These are phyloP conservation scores for Caenorhabditis zanzibari DNA, from an alignment of 2,888 invertebrate species.

Conservation along the genomic window DNA sequence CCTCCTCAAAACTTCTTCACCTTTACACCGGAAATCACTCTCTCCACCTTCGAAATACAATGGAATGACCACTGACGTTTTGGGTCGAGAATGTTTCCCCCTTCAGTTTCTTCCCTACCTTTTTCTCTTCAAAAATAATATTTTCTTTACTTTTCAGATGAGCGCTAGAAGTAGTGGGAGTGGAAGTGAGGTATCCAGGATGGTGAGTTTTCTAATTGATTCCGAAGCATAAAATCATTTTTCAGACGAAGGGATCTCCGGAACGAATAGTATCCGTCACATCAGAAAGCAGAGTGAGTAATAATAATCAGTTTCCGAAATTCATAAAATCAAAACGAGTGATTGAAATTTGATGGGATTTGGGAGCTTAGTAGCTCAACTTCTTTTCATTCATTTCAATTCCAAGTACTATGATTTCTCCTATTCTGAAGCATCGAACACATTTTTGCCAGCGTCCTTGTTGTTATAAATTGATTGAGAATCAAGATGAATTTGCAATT, in stretches of 20 bases:
- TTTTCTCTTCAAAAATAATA: conserved; percentile 8
- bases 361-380: too few species aligned
- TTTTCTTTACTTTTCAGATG: conserved; percentile 27
- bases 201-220: conserved; percentile 17
- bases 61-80: conserved; percentile 42
- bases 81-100: too few species aligned
- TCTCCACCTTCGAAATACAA: conserved; percentile 29
- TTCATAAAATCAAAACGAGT: conserved; percentile 23
- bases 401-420: conserved; percentile 26
- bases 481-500: conserved; percentile 10
- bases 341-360: conserved; percentile 17
- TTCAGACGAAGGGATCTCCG: conserved; percentile 55
- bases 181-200: conserved; percentile 24
- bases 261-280: conserved; percentile 56
- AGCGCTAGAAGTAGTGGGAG: conserved; percentile 45
- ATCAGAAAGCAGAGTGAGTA: conserved; percentile 53
- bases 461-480: conserved; percentile 35
- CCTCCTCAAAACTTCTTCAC: conserved; percentile 14
- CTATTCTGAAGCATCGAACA: conserved; percentile 29
- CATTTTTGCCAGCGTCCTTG: conserved; percentile 31
- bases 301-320: conserved; percentile 13
- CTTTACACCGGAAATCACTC: conserved; percentile 44
- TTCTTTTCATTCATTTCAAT: neutral
- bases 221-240: neutral
- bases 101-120: conserved; percentile 4